Evolutionary conservation across 2,888 invertebrate species (phyloP).

Genomic region (Archaeoteleia sp.): DNA sequence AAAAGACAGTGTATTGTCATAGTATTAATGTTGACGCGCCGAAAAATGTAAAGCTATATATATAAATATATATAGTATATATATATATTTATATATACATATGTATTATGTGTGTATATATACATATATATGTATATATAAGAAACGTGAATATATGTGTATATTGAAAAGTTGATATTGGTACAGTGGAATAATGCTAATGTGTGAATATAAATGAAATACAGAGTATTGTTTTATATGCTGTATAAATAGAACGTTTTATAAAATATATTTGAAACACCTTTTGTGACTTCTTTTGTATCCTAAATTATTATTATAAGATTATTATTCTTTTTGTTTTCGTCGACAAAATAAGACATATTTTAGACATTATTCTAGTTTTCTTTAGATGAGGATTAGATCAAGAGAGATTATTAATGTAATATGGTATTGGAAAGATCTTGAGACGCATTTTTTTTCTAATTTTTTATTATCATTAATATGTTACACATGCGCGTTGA

Average conservation of each 20-base stretch:
- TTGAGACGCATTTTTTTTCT: too few species aligned
- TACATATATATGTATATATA: slow-evolving; percentile 56
- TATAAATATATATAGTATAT: slow-evolving; percentile 24
- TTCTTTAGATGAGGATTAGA: too few species aligned
- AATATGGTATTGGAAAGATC: too few species aligned
- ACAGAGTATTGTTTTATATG: slow-evolving; percentile 76
- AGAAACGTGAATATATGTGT: slow-evolving; percentile 56
- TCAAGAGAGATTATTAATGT: too few species aligned
- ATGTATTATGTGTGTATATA: slow-evolving; percentile 40
- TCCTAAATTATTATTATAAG: not conserved
- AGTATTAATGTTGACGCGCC: slow-evolving; percentile 66
- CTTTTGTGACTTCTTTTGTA: slow-evolving; percentile 50
- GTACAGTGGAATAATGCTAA: slow-evolving; percentile 72
- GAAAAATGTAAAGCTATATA: slow-evolving; percentile 68
- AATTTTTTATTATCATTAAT: too few species aligned
- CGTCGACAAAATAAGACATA: not conserved
- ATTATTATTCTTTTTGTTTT: not conserved
- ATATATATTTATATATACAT: slow-evolving; percentile 32
- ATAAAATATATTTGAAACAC: slow-evolving; percentile 74
- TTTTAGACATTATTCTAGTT: slow-evolving; percentile 1
- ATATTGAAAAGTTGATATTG: slow-evolving; percentile 60
- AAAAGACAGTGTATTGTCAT: slow-evolving; percentile 64
- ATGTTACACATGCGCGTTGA: too few species aligned
- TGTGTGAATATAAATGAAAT: slow-evolving; percentile 74
- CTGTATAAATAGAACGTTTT: slow-evolving; percentile 75